Base-by-base conservation (phyloP, 2,888 invertebrate species). In the Acronicta leporina region DNA sequence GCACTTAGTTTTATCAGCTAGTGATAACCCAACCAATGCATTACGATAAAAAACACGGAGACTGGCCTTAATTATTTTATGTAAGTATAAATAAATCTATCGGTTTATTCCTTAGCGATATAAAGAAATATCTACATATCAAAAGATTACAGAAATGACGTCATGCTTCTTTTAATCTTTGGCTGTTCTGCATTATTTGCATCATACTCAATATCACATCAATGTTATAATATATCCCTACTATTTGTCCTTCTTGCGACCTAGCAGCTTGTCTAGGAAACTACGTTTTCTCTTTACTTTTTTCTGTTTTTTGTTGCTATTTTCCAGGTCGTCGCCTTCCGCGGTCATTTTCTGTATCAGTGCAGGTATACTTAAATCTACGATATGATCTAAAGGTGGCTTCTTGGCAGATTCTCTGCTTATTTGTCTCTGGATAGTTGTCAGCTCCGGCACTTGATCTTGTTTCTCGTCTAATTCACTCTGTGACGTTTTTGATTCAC, bases 251-350 rank as follows among this genome's bases (percentile, higher is more conserved):
- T 89, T 90, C 69, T 94, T 94, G 68, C 94, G 89, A 57, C 94
- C 93, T 68, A 94, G 82, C 46, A 94, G 86, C 81, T 94, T 94
- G 74, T 94, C 94, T 58, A 94, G 73, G 79, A 94, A 94, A 86
- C 94, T 94, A 65, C 94, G 84, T 89, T 93, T 94, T 81, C 93
- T 85, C 77, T 94, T 94, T 8, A 94, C 89, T 79, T 94, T 94
- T 68, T 88, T 92, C 16, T 82, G 80, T 46, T 81, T 82, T 59
- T 85, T 87, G 57, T 81, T 86, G 58, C 88, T 83, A 55, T 78
- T 87, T 71, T 92, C 92, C 68, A 90, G 75, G 60, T 83, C 84
- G 9, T 92, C 91, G 14, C 82, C 92, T 60, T 94, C 92, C 4
- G 73, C 80, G 41, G 87, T 89, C 83, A 94, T 94, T 76, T 92